Evolutionary conservation across 2,797 vertebrate species (phyloP).

Genomic region (Acestrorhynchus altus): DNA sequence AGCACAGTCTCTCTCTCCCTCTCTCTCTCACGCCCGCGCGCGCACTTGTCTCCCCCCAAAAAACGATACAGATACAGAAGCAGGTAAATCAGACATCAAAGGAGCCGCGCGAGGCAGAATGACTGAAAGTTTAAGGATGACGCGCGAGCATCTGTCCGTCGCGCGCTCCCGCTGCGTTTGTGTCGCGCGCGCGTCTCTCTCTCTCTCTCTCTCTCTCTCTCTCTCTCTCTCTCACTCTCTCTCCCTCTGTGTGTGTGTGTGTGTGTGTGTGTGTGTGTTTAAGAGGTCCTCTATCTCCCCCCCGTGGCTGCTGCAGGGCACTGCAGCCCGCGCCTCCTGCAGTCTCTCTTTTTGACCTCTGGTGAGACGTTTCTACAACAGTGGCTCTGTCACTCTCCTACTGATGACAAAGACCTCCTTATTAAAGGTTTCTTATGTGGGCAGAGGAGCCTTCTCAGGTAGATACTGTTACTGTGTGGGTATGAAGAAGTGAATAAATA

Average conservation of each 20-base stretch:
- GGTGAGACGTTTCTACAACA: slow-evolving; percentile 32
- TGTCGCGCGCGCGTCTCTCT: slow-evolving; percentile 73
- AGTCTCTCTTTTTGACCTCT: slow-evolving; percentile 58
- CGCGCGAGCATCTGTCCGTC: slow-evolving; percentile 75
- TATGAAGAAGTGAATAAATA: no score
- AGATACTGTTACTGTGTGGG: no score
- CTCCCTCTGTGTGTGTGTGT: background rate
- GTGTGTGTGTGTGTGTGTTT: slow-evolving; percentile 3
- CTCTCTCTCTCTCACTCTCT: no score
- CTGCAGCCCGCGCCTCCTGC: slow-evolving; percentile 71
- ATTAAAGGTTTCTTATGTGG: no score
- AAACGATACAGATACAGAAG: slow-evolving; percentile 71
- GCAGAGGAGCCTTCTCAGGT: no score
- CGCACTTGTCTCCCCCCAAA: slow-evolving; percentile 38
- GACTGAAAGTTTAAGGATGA: slow-evolving; percentile 77
- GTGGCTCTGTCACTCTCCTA: no score
- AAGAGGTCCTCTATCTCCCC: slow-evolving; percentile 77
- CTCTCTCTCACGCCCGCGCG: no score
- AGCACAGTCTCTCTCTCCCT: slow-evolving; percentile 27
- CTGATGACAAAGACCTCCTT: no score
- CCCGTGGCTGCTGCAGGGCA: slow-evolving; percentile 77
- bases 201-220: no score
- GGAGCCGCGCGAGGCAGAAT: slow-evolving; percentile 47
- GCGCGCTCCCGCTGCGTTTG: slow-evolving; percentile 69
- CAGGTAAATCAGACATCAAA: slow-evolving; percentile 56